Percentiles rank a stretch among this genome's conserved stretches.
phyloP scores from a whole-genome alignment of 2,113 vertebrate species.

The Rhinopithecus roxellana region DNA sequence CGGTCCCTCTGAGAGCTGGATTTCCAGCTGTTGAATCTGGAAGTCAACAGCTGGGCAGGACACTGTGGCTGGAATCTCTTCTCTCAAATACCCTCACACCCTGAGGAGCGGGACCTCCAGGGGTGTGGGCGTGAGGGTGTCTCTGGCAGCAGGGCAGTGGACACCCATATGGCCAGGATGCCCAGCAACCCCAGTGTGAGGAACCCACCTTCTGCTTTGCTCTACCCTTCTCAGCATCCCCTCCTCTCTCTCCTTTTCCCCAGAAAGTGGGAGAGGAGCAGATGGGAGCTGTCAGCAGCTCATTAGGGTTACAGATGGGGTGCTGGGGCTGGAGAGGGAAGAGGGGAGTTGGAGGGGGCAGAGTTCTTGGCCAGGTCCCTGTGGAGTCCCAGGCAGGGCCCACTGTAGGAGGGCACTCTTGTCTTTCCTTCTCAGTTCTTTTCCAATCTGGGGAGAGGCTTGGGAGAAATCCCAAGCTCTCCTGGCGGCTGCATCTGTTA shows the following conservation, averaged over 20 bases:
- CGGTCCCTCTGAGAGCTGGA: background rate
- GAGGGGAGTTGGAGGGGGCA: background rate
- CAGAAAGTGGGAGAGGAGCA: slow-evolving; percentile 41
- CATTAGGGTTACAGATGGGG: slow-evolving; percentile 41
- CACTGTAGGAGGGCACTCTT: background rate
- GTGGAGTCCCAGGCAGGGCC: background rate
- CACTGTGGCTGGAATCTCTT: background rate
- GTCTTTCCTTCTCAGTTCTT: background rate
- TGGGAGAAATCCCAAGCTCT: background rate
- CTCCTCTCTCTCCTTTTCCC: background rate
- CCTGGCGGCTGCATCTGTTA: background rate
- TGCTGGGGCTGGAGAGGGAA: background rate
- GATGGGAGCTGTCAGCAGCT: slow-evolving; percentile 30
- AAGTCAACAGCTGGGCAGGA: background rate
- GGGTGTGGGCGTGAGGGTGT: background rate
- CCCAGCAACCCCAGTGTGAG: background rate
- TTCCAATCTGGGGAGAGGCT: background rate
- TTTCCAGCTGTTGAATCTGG: background rate
- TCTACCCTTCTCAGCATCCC: background rate
- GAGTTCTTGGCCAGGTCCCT: background rate
- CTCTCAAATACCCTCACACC: background rate
- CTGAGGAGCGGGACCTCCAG: background rate
- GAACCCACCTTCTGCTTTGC: background rate
- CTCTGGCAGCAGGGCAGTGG: background rate
- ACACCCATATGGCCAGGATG: background rate